Evolutionary conservation across 2,797 vertebrate genomes (phyloP), one percentile per base, ranked within the genome.

Genomic region (Melanotaenia maccullochi): DNA sequence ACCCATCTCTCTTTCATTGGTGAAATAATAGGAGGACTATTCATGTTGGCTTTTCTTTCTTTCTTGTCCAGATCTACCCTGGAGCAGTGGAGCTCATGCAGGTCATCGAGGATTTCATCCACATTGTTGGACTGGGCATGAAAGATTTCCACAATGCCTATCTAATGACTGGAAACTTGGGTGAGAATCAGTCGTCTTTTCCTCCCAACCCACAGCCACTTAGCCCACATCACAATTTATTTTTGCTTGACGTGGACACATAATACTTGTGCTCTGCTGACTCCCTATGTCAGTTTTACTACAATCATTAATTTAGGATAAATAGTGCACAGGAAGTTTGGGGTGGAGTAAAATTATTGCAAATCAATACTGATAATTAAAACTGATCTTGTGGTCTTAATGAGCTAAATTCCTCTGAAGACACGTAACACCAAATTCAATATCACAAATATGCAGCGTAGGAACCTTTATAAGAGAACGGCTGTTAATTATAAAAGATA

Each of bases 111-210:
- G 98, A 99, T 92, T 99, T 99, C 95, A 98, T 99, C 93, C 97
- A 99, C 94, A 98, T 99, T 87, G 97, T 99, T 86, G 98, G 98
- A 90, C 90, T 98, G 94, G 97, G 97, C 88, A 99, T 99, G 97
- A 99, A 98, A 95, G 97, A 99, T 93, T 99, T 99, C 95, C 97
- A 99, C 94, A 99, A 99, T 90, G 97, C 97, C 81, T 99, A 99
- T 89, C 91, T 99, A 94, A 99, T 98, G 97, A 99, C 97, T 81
- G 98, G 97, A 92, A 99, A 99, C 96, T 92, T 99, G 95, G 98
- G 98, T 99, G 96, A 96, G 96, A 81, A 74, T 92, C 42, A 90
- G 81, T 90, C 22, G 57, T 1, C 57, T 73, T 67, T 65, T 7
- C 28, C 47, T 65, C 52, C 35, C 9, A 5, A 30, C 70, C 33